A percentile compares a stretch with the other conserved stretches of the same genome.
Evolutionary conservation across 2,113 vertebrate species (phyloP).

Genomic region (Charadrius vociferus): DNA sequence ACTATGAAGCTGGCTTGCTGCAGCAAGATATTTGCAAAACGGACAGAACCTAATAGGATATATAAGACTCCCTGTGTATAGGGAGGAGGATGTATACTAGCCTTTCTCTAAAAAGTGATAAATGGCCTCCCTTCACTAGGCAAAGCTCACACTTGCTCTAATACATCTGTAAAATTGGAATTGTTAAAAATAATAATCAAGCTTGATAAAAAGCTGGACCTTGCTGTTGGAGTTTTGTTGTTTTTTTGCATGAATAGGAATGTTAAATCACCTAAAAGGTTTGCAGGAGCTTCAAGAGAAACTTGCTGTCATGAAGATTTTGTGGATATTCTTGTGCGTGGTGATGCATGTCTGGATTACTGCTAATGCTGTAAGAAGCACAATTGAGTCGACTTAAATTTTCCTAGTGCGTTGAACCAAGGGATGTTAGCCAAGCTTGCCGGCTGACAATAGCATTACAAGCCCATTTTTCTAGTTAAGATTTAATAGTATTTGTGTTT

Average conservation of each 20-base stretch:
- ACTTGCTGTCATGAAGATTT: not conserved
- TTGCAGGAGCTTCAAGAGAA: not conserved
- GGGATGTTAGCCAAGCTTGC: not conserved
- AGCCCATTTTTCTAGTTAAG: not conserved
- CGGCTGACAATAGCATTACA: not conserved
- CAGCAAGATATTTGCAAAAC: not conserved
- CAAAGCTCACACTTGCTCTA: not conserved
- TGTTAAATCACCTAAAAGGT: not conserved
- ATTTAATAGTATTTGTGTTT: not conserved
- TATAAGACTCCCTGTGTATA: not conserved
- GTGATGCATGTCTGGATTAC: not conserved
- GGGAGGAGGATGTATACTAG: not conserved
- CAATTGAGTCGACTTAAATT: not conserved
- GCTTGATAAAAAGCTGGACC: not conserved
- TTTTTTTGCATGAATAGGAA: not conserved
- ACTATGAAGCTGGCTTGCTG: not conserved
- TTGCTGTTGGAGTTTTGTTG: not conserved
- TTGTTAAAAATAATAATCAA: not conserved
- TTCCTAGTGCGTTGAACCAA: not conserved
- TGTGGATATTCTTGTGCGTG: not conserved
- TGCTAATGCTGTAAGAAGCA: not conserved
- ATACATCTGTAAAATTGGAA: not conserved
- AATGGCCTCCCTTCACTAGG: not conserved
- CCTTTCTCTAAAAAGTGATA: not conserved
- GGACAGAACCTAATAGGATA: not conserved